A percentile compares a stretch with the other conserved stretches of the same genome.
phyloP scores from a whole-genome alignment of 2,888 invertebrate species.

The Cephalotes varians region DNA sequence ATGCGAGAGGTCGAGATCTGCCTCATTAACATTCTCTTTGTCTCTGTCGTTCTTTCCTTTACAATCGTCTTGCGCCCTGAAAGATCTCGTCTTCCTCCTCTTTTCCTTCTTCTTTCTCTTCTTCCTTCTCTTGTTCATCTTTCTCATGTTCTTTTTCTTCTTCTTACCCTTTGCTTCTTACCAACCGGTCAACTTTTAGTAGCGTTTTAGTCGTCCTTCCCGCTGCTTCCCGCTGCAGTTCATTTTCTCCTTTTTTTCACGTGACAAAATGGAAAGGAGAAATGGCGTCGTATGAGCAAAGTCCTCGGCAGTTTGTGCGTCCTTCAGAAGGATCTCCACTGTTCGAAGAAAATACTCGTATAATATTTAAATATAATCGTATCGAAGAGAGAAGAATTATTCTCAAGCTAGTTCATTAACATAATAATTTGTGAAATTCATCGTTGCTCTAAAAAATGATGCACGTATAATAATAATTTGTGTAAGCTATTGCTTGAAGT shows the following conservation, averaged over 20 bases:
- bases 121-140: slow-evolving; percentile 45
- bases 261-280: slow-evolving; percentile 57
- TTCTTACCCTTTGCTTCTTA: slow-evolving; percentile 61
- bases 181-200: slow-evolving; percentile 77
- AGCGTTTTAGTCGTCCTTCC: slow-evolving; percentile 64
- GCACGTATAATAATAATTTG: background rate
- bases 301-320: slow-evolving; percentile 54
- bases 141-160: slow-evolving; percentile 62
- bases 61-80: slow-evolving; percentile 69
- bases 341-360: background rate
- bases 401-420: background rate
- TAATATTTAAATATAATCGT: background rate
- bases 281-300: slow-evolving; percentile 59
- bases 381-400: background rate
- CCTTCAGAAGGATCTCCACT: slow-evolving; percentile 1
- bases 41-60: slow-evolving; percentile 71
- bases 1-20: slow-evolving; percentile 67
- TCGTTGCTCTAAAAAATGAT: background rate
- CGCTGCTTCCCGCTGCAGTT: slow-evolving; percentile 36
- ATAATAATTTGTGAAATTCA: background rate
- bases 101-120: slow-evolving; percentile 59
- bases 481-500: background rate
- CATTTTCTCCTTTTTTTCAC: slow-evolving; percentile 53
- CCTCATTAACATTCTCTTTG: slow-evolving; percentile 76
- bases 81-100: slow-evolving; percentile 70